Percentiles rank a stretch among this genome's conserved stretches.
phyloP scores from a whole-genome alignment of 2,113 vertebrate species.

The Poeciliopsis occidentalis region DNA sequence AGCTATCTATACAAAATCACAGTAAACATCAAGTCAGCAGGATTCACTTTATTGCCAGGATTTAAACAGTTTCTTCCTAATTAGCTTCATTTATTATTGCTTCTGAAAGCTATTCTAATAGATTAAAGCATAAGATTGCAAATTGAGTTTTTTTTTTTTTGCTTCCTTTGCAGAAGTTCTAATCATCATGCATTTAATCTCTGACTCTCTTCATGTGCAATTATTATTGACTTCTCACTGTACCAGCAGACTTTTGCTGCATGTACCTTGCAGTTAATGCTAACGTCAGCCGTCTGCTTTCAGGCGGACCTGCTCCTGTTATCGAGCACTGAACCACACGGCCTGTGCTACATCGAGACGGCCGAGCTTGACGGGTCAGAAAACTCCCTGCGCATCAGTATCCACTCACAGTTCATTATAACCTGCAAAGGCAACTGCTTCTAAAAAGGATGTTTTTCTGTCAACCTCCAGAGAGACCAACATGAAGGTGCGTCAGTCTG shows the following conservation, averaged over 20 bases:
- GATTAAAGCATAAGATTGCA: background rate
- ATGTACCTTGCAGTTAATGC: constrained; percentile 4
- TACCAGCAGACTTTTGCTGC: background rate
- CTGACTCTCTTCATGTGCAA: background rate
- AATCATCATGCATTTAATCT: background rate
- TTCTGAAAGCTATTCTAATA: background rate
- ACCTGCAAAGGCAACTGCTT: constrained; percentile 20
- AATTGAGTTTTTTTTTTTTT: background rate
- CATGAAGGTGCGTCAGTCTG: constrained; percentile 94
- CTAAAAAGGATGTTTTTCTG: constrained; percentile 37
- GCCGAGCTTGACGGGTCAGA: constrained; percentile 94
- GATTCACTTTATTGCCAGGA: background rate
- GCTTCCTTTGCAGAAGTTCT: background rate
- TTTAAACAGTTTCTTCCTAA: background rate
- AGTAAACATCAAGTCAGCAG: background rate
- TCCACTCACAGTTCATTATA: background rate
- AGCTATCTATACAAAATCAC: background rate
- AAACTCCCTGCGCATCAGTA: constrained; percentile 13
- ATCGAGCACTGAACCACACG: constrained; percentile 95
- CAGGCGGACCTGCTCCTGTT: constrained; percentile 95
- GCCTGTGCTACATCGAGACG: constrained; percentile 96
- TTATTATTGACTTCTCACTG: background rate
- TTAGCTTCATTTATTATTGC: background rate
- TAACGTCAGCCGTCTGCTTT: constrained; percentile 47
- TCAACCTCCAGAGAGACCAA: constrained; percentile 88